Conservation (phyloP, 2,113 vertebrate genomes). For the Platysternon megacephalum region DNA sequence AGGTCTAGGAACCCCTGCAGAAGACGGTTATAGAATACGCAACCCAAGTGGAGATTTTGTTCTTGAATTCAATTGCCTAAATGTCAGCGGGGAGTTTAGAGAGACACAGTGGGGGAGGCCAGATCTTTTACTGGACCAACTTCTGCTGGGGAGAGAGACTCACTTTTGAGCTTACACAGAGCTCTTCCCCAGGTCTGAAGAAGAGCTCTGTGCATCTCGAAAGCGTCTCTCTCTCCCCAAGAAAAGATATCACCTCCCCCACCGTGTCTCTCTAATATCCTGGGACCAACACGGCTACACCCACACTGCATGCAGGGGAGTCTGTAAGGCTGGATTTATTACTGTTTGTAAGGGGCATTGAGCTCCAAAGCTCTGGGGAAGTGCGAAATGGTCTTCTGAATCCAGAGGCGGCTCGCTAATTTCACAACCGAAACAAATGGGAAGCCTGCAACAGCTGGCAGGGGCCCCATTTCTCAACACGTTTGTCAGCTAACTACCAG, state of each 20-base stretch:
- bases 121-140: neutral
- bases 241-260: neutral
- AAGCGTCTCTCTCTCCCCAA: neutral
- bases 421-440: neutral
- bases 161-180: too few species aligned
- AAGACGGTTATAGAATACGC: neutral
- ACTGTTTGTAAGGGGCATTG: neutral
- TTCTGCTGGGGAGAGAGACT: too few species aligned
- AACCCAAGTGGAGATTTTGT: neutral
- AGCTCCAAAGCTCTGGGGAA: neutral
- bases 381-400: neutral
- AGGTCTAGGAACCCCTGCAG: neutral
- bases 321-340: neutral
- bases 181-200: too few species aligned
- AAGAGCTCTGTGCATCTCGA: neutral
- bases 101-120: rapidly evolving
- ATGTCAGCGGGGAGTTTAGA: neutral
- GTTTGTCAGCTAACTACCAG: neutral
- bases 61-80: neutral
- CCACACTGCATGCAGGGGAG: too few species aligned
- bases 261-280: neutral
- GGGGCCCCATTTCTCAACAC: neutral
- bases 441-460: neutral
- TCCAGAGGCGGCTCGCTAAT: neutral
- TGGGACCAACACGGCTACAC: too few species aligned